Percentiles rank a stretch among this genome's conserved stretches.
These are phyloP conservation scores for Tenebrosternarchus preto DNA, from an alignment of 2,113 vertebrate species.

Conservation along the genomic window DNA sequence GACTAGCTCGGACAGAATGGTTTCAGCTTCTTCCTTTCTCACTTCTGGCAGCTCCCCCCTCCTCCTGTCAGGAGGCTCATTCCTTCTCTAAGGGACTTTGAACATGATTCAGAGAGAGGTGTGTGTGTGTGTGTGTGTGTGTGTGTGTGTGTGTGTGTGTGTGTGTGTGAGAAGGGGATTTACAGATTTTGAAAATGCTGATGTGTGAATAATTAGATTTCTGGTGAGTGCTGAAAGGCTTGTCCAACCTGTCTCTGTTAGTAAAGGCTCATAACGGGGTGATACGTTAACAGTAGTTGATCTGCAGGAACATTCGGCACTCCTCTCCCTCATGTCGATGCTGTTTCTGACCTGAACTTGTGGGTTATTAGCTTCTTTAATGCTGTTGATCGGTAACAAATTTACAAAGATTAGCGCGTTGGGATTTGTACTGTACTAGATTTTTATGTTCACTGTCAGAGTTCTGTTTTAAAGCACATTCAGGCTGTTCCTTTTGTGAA, in stretches of 20 bases:
- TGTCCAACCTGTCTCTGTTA: constrained; percentile 46
- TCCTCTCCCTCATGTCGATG: neutral
- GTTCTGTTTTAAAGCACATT: neutral
- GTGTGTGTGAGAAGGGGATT: constrained; percentile 28
- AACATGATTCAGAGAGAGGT: constrained; percentile 59
- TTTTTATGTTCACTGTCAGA: too few relatives aligned
- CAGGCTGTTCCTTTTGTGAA: neutral
- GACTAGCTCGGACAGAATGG: constrained; percentile 62
- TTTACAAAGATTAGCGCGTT: too few relatives aligned
- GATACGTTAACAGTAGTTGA: neutral
- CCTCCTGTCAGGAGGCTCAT: constrained; percentile 48
- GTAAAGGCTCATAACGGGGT: constrained; percentile 25
- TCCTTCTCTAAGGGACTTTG: constrained; percentile 61
- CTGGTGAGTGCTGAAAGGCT: constrained; percentile 51
- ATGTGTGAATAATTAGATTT: constrained; percentile 54
- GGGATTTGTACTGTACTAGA: too few relatives aligned
- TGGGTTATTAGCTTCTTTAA: neutral
- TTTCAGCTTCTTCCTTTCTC: constrained; percentile 57
- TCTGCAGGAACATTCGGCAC: neutral
- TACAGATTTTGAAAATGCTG: constrained; percentile 62
- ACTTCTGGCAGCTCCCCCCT: constrained; percentile 59
- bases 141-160: too few relatives aligned
- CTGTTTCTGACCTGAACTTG: neutral
- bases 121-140: constrained; percentile 16
- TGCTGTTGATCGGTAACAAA: neutral